Percentiles rank a stretch among this genome's conserved stretches.
phyloP scores from a whole-genome alignment of 2,888 invertebrate genomes.

The Perizoma flavofasciatum region DNA sequence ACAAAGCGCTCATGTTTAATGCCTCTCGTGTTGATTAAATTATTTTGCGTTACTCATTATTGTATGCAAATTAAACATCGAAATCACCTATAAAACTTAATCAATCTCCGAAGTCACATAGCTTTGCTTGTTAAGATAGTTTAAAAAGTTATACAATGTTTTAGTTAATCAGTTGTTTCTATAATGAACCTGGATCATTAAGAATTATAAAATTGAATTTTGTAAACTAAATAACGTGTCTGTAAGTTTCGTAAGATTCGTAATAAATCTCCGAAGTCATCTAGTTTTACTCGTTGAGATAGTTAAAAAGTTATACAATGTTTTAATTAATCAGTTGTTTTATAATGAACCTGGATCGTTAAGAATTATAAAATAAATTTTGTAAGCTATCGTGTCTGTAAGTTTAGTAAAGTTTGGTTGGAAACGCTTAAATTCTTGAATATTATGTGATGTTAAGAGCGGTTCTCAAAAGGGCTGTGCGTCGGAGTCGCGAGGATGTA shows the following conservation, averaged over 20 bases:
- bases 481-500: conserved; percentile 44
- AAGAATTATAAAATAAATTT: conserved; percentile 25
- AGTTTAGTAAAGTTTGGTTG: conserved; percentile 40
- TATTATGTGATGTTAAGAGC: conserved; percentile 25
- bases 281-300: conserved; percentile 34
- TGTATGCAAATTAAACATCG: conserved; percentile 24
- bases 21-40: background rate
- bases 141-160: conserved; percentile 40
- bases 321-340: conserved; percentile 33
- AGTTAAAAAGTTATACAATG: conserved; percentile 41
- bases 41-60: conserved; percentile 12
- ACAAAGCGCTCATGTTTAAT: conserved; percentile 37
- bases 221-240: conserved; percentile 26
- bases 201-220: conserved; percentile 22
- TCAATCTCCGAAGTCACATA: conserved; percentile 29
- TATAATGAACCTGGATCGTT: conserved; percentile 34
- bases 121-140: conserved; percentile 38
- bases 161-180: conserved; percentile 34
- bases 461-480: conserved; percentile 41
- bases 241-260: conserved; percentile 40
- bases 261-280: conserved; percentile 31
- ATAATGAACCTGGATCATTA: conserved; percentile 34
- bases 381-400: conserved; percentile 15
- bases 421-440: conserved; percentile 29
- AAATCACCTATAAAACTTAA: conserved; percentile 27